Conservation (phyloP, 2,888 invertebrate species). For the Ennomos quercinarius region DNA sequence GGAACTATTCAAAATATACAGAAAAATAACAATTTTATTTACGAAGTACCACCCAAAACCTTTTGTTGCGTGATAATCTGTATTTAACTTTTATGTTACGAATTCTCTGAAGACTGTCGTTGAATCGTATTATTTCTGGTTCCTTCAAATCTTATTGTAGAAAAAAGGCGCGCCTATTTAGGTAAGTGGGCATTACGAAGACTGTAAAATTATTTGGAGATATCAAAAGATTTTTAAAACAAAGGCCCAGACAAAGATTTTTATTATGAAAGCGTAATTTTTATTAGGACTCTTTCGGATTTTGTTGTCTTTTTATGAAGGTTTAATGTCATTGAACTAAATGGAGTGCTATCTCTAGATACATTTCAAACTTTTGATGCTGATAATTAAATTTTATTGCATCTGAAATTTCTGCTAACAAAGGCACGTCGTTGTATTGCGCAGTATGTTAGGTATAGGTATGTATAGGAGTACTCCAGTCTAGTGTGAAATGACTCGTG, state of each 20-base stretch:
- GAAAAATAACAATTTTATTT: slow-evolving; percentile 35
- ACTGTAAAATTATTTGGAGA: slow-evolving; percentile 30
- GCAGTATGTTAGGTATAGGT: too few relatives aligned
- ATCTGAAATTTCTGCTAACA: too few relatives aligned
- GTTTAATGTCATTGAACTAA: slow-evolving; percentile 2
- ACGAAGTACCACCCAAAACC: slow-evolving; percentile 35
- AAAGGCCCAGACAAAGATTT: slow-evolving; percentile 23
- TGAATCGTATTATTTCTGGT: slow-evolving; percentile 37
- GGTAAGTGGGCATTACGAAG: slow-evolving; percentile 32
- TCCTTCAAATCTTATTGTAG: slow-evolving; percentile 35
- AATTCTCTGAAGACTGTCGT: slow-evolving; percentile 37
- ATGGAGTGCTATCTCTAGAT: neutral
- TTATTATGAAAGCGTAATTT: slow-evolving; percentile 26
- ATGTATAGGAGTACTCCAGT: too few relatives aligned
- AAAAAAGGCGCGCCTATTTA: slow-evolving; percentile 30
- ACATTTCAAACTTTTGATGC: too few relatives aligned
- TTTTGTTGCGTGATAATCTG: slow-evolving; percentile 43
- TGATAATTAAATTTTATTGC: too few relatives aligned
- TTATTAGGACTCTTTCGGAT: slow-evolving; percentile 11
- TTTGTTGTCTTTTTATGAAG: slow-evolving; percentile 13
- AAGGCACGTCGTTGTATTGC: too few relatives aligned
- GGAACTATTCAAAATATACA: slow-evolving; percentile 24
- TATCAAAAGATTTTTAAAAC: slow-evolving; percentile 31
- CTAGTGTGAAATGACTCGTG: too few relatives aligned
- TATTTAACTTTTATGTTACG: slow-evolving; percentile 43